Percentiles rank a stretch among this genome's conserved stretches.
These are phyloP conservation scores for Schizopygopsis pylzovi DNA, from an alignment of 2,797 vertebrate species.

Conservation along the genomic window DNA sequence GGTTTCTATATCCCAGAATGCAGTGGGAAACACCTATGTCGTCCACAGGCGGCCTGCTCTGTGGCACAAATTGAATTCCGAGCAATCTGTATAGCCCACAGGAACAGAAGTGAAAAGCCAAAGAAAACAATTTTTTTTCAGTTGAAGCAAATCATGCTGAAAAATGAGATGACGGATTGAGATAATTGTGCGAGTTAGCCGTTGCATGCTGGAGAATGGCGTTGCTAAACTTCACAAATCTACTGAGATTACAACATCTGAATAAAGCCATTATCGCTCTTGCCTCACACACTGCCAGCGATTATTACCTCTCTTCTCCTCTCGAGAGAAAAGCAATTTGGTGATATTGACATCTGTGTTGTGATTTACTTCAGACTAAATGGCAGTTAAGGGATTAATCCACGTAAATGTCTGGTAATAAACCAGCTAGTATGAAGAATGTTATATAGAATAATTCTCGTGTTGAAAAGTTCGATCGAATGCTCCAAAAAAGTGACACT, in stretches of 20 bases:
- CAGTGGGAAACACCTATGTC: conserved; percentile 67
- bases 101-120: conserved; percentile 68
- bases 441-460: not conserved
- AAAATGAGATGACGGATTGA: conserved; percentile 67
- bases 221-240: conserved; percentile 41
- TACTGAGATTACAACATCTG: conserved; percentile 43
- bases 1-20: conserved; percentile 64
- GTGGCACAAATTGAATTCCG: conserved; percentile 77
- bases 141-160: conserved; percentile 52
- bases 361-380: conserved; percentile 30
- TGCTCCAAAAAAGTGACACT: not conserved
- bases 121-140: conserved; percentile 64
- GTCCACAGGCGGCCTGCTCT: conserved; percentile 60
- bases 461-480: not conserved
- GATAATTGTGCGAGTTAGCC: conserved; percentile 69
- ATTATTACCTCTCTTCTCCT: conserved; percentile 33
- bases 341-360: conserved; percentile 24
- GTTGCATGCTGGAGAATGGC: conserved; percentile 44
- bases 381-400: conserved; percentile 32
- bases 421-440: conserved; percentile 14
- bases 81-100: conserved; percentile 71
- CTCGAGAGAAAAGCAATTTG: conserved; percentile 36
- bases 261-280: conserved; percentile 43
- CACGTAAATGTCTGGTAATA: conserved; percentile 24
- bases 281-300: not conserved